Evolutionary conservation across 2,113 vertebrate species (phyloP).

Genomic region (Cranoglanis bouderius): DNA sequence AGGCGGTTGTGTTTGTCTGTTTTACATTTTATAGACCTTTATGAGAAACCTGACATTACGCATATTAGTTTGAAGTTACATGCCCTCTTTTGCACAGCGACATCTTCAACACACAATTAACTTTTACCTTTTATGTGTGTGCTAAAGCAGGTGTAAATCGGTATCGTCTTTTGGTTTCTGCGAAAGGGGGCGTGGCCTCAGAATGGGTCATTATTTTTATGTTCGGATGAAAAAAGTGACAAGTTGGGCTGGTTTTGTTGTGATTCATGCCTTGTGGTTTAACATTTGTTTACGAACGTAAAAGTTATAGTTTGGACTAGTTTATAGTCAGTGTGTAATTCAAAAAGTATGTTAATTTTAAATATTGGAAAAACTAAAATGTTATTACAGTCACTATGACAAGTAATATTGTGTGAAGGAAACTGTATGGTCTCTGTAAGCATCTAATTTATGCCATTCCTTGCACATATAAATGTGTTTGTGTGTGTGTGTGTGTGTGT

Average conservation of each 20-base stretch:
- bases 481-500: not conserved
- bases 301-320: not conserved
- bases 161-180: not conserved
- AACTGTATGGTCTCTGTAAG: not conserved
- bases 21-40: not conserved
- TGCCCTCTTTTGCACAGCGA: too few species aligned
- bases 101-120: not conserved
- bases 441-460: not conserved
- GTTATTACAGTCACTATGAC: not conserved
- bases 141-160: not conserved
- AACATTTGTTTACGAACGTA: not conserved
- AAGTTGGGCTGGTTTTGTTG: not conserved
- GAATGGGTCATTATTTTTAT: not conserved
- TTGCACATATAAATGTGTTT: not conserved
- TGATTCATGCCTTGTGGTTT: conserved; percentile 19
- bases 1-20: not conserved
- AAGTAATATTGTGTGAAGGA: not conserved
- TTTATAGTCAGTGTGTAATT: not conserved
- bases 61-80: not conserved
- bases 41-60: not conserved
- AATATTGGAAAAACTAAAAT: not conserved
- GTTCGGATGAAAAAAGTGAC: not conserved
- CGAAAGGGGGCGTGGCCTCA: not conserved
- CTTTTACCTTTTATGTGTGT: not conserved
- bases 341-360: not conserved